Percentiles rank a stretch among this genome's conserved stretches.
phyloP scores from a whole-genome alignment of 2,888 invertebrate species.

The Drosophila demipolita region DNA sequence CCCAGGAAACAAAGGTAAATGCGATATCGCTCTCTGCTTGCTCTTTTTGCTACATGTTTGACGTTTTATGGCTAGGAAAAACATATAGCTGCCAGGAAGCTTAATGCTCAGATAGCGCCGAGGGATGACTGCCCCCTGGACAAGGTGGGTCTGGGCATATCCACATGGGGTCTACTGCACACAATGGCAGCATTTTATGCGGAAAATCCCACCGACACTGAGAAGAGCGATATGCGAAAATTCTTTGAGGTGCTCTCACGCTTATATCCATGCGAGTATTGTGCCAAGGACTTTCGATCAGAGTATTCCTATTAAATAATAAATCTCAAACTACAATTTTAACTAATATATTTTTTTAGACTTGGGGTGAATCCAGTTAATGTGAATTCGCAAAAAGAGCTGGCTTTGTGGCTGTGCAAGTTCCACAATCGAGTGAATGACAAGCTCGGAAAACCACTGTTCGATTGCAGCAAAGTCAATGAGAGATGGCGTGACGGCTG shows the following conservation, averaged over 20 bases:
- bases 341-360: conserved; percentile 85
- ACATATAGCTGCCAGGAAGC: conserved; percentile 44
- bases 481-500: conserved; percentile 98
- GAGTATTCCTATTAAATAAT: conserved; percentile 88
- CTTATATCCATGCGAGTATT: conserved; percentile 96
- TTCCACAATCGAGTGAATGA: conserved; percentile 96
- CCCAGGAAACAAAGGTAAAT: conserved; percentile 64
- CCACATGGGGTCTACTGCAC: conserved; percentile 97
- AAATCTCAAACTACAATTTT: neutral
- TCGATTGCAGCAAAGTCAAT: conserved; percentile 95
- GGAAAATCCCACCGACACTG: conserved; percentile 89
- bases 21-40: neutral
- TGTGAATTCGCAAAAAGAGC: conserved; percentile 88
- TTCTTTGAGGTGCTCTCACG: conserved; percentile 94
- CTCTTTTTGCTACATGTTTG: neutral
- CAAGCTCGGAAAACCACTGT: conserved; percentile 94
- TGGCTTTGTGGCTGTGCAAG: conserved; percentile 95
- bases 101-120: conserved; percentile 29
- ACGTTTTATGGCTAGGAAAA: conserved; percentile 54
- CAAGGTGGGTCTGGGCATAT: conserved; percentile 90
- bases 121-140: conserved; percentile 90
- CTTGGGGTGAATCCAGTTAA: conserved; percentile 89
- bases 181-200: conserved; percentile 98
- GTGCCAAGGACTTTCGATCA: conserved; percentile 94
- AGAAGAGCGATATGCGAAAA: conserved; percentile 91